Conservation (phyloP, 2,797 vertebrate genomes). For the Paratrypauchen microcephalus region DNA sequence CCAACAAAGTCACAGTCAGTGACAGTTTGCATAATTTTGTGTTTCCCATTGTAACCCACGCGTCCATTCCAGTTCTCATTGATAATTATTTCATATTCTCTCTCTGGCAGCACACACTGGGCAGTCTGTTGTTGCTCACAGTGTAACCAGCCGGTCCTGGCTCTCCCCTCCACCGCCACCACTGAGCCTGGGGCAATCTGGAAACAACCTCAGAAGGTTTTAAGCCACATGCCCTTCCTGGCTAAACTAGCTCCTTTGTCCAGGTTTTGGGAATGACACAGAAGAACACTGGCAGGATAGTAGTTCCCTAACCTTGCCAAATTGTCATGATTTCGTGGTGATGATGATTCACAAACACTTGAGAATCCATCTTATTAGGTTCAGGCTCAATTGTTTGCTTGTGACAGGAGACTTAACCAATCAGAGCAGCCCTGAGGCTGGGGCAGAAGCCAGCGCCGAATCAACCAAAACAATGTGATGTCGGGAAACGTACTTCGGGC, state of each 20-base stretch:
- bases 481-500: too few species aligned
- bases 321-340: too few species aligned
- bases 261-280: not conserved
- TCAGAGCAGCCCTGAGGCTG: too few species aligned
- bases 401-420: too few species aligned
- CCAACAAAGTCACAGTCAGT: not conserved
- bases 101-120: not conserved
- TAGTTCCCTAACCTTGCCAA: not conserved
- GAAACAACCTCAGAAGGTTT: constrained; percentile 43
- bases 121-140: constrained; percentile 58
- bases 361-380: too few species aligned
- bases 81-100: not conserved
- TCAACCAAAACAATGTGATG: too few species aligned
- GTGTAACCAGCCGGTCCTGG: constrained; percentile 69
- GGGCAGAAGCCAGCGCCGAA: too few species aligned
- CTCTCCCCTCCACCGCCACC: constrained; percentile 29
- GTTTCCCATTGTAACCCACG: not conserved
- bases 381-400: too few species aligned
- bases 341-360: too few species aligned
- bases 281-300: not conserved
- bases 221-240: not conserved
- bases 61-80: not conserved
- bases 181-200: constrained; percentile 64
- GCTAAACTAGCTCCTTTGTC: not conserved
- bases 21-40: not conserved